A percentile compares a stretch with the other conserved stretches of the same genome.
phyloP scores from a whole-genome alignment of 2,113 vertebrate species.

The Thalassarche chlororhynchos region DNA sequence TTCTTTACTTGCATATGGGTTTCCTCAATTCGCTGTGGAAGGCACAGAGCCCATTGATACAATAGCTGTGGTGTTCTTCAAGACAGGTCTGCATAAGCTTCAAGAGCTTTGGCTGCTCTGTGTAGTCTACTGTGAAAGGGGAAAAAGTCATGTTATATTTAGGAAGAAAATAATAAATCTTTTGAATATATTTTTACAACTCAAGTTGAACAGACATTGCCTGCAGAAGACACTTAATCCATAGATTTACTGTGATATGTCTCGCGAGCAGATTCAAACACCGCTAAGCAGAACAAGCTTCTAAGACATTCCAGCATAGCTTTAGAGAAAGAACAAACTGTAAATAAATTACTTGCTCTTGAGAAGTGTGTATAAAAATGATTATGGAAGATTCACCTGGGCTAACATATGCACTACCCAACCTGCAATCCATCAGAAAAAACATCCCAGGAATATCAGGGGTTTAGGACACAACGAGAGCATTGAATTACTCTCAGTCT shows the following conservation, averaged over 20 bases:
- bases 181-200: neutral
- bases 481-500: neutral
- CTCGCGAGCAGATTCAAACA: neutral
- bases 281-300: neutral
- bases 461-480: neutral
- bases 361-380: fast-evolving
- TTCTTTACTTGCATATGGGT: slow-evolving; percentile 78
- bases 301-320: neutral
- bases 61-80: slow-evolving; percentile 75
- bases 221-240: neutral
- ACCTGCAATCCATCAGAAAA: neutral
- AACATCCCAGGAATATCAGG: neutral
- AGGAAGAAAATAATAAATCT: neutral
- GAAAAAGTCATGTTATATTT: neutral
- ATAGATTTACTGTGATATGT: neutral
- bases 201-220: neutral
- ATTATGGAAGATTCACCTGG: neutral
- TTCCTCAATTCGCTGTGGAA: slow-evolving; percentile 75
- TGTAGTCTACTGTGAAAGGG: slow-evolving; percentile 29
- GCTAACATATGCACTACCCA: neutral
- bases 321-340: neutral
- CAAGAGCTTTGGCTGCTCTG: slow-evolving; percentile 60
- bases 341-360: neutral
- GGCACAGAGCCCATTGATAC: slow-evolving; percentile 74
- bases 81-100: slow-evolving; percentile 74